phyloP scores from a whole-genome alignment of 2,113 vertebrate genomes.

The Marcusenius ussheri region DNA sequence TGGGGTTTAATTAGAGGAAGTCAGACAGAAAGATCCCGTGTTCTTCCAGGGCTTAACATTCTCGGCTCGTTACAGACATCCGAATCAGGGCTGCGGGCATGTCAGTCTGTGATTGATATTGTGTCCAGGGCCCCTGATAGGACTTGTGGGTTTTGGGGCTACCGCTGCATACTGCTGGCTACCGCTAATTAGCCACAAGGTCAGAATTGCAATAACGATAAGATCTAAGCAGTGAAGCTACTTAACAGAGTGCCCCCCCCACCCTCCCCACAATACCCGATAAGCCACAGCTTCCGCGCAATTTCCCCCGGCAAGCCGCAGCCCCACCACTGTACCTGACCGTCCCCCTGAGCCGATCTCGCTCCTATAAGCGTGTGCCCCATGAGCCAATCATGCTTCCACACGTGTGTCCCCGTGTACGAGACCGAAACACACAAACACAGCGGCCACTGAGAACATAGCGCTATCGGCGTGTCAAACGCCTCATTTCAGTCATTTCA shows the following conservation, averaged over 20 bases:
- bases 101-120: neutral
- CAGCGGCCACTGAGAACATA: neutral
- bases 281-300: no score
- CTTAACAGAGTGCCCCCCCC: neutral
- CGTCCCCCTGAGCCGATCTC: neutral
- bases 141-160: neutral
- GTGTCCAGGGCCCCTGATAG: neutral
- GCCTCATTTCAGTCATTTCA: neutral
- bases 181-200: constrained; percentile 57
- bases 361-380: no score
- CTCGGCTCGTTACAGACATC: neutral
- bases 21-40: constrained; percentile 7
- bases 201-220: constrained; percentile 53
- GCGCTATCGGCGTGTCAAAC: neutral
- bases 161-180: neutral
- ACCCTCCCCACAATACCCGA: neutral
- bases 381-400: neutral
- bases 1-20: constrained; percentile 30
- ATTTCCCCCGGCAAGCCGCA: neutral
- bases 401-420: neutral
- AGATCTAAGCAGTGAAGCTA: constrained; percentile 39
- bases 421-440: neutral
- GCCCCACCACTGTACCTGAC: neutral
- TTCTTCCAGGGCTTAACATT: neutral
- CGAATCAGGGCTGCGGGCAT: neutral